Evolutionary conservation across 2,888 invertebrate species (phyloP).

Genomic region (Habroteleia sp.): DNA sequence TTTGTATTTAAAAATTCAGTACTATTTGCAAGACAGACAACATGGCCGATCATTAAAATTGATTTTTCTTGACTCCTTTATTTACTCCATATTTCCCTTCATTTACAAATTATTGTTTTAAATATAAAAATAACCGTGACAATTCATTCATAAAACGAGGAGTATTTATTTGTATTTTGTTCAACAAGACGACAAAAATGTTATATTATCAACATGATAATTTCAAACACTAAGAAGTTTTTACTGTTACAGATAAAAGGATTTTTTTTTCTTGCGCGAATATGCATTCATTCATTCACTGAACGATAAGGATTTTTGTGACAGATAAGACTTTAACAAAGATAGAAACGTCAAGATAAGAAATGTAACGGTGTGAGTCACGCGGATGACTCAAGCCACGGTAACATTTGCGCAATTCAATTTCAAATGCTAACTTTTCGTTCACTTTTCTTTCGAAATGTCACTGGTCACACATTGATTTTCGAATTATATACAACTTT

Average conservation of each 20-base stretch:
- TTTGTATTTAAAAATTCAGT: slow-evolving; percentile 12
- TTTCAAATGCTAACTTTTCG: slow-evolving; percentile 11
- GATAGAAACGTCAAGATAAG: slow-evolving; percentile 16
- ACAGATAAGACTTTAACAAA: slow-evolving; percentile 25
- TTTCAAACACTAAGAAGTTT: too few species aligned
- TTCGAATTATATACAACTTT: neutral
- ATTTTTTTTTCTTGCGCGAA: neutral
- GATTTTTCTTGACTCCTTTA: slow-evolving; percentile 17
- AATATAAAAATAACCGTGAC: neutral
- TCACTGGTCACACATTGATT: neutral
- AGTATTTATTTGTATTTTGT: too few species aligned
- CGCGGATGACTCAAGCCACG: slow-evolving; percentile 5
- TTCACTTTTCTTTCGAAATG: neutral
- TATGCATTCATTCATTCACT: neutral
- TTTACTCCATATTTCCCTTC: slow-evolving; percentile 2
- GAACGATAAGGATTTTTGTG: slow-evolving; percentile 16
- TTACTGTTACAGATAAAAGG: slow-evolving; percentile 2
- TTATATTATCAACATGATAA: too few species aligned
- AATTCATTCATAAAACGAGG: neutral
- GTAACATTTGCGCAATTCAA: slow-evolving; percentile 3
- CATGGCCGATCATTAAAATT: slow-evolving; percentile 28
- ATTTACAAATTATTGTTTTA: slow-evolving; percentile 4
- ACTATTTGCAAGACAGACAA: neutral
- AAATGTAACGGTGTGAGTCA: slow-evolving; percentile 21
- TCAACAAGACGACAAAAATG: too few species aligned